Conservation (phyloP, 2,888 invertebrate species). For the Lathronympha strigana region DNA sequence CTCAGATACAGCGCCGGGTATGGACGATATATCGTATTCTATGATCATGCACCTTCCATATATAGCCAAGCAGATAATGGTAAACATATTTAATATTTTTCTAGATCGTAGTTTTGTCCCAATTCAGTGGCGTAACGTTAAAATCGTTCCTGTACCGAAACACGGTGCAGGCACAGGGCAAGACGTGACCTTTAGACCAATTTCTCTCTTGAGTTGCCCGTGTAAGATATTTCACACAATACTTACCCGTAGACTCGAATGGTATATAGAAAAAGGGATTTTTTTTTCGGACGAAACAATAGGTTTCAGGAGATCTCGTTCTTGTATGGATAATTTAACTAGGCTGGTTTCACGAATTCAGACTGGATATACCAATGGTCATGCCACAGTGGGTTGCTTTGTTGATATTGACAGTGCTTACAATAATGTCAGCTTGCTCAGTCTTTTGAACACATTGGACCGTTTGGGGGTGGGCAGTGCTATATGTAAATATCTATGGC, state of each 20-base stretch:
- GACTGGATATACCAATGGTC: not conserved
- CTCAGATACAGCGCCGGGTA: conserved; percentile 4
- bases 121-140: conserved; percentile 44
- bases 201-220: conserved; percentile 45
- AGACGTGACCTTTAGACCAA: conserved; percentile 38
- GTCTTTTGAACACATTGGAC: too few species aligned
- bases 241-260: too few species aligned
- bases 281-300: conserved; percentile 9
- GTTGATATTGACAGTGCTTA: too few species aligned
- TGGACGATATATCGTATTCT: conserved; percentile 22
- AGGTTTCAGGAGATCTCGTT: conserved; percentile 8
- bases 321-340: conserved; percentile 10
- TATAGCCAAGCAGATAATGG: conserved; percentile 35
- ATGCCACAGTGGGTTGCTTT: not conserved
- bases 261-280: conserved; percentile 17
- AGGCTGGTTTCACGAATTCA: not conserved
- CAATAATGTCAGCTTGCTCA: too few species aligned
- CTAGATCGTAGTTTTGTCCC: conserved; percentile 42
- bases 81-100: conserved; percentile 37
- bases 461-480: too few species aligned
- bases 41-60: conserved; percentile 28
- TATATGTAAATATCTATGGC: not conserved
- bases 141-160: conserved; percentile 46
- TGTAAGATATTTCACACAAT: conserved; percentile 45
- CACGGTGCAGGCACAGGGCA: conserved; percentile 19